A percentile compares a stretch with the other conserved stretches of the same genome.
Evolutionary conservation across 2,888 invertebrate species (phyloP).

Genomic region (Malachius bipustulatus): DNA sequence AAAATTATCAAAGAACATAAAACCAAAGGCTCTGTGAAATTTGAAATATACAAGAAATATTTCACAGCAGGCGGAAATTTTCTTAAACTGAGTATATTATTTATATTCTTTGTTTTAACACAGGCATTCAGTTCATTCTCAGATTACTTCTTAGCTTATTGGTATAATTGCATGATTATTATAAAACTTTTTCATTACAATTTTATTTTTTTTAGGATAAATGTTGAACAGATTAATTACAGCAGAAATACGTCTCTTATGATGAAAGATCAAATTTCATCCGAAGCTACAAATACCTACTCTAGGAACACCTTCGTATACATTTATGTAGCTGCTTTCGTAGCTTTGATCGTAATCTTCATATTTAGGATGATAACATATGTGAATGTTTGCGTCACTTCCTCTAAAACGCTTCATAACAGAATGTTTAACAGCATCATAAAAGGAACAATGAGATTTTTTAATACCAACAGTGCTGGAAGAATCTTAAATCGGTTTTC

Average conservation of each 20-base stretch:
- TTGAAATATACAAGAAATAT: conserved; percentile 54
- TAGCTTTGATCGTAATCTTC: conserved; percentile 32
- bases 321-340: conserved; percentile 11
- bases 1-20: conserved; percentile 43
- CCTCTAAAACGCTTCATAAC: conserved; percentile 43
- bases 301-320: conserved; percentile 10
- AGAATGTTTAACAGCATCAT: conserved; percentile 40
- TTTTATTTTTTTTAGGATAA: no score
- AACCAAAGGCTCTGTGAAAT: conserved; percentile 43
- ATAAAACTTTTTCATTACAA: no score
- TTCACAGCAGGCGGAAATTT: conserved; percentile 59
- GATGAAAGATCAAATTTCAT: no score
- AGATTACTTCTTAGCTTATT: conserved; percentile 70
- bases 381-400: conserved; percentile 37
- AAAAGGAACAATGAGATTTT: conserved; percentile 51
- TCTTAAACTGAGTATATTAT: conserved; percentile 45
- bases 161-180: conserved; percentile 45
- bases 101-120: conserved; percentile 51
- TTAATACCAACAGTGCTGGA: conserved; percentile 50
- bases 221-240: no score
- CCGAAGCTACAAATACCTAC: no score
- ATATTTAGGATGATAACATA: conserved; percentile 38
- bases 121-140: conserved; percentile 62
- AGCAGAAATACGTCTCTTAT: no score
- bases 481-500: conserved; percentile 54